A percentile compares a stretch with the other conserved stretches of the same genome.
Evolutionary conservation across 2,113 vertebrate species (phyloP).

Genomic region (Charadrius vociferus): DNA sequence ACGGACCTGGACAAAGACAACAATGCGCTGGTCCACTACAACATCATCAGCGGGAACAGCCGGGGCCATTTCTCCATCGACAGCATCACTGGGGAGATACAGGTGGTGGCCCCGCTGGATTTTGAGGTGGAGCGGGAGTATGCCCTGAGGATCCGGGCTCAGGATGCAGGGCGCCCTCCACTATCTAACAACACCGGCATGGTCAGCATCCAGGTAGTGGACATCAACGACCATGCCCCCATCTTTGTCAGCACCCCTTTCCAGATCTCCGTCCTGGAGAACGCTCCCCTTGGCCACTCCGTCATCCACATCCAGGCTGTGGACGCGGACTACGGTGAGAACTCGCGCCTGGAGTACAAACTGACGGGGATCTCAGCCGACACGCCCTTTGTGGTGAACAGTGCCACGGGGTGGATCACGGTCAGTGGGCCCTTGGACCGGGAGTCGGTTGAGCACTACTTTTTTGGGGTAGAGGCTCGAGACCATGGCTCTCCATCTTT

Average conservation of each 20-base stretch:
- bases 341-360: constrained; percentile 91
- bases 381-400: constrained; percentile 93
- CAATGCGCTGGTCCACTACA: constrained; percentile 94
- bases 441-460: constrained; percentile 93
- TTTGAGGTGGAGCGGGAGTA: constrained; percentile 95
- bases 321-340: constrained; percentile 92
- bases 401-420: constrained; percentile 95
- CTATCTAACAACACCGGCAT: constrained; percentile 97
- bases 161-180: constrained; percentile 93
- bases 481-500: constrained; percentile 92
- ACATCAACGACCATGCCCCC: constrained; percentile 95
- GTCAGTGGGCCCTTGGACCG: constrained; percentile 93
- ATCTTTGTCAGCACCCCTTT: constrained; percentile 99
- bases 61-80: constrained; percentile 95
- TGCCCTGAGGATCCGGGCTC: constrained; percentile 89
- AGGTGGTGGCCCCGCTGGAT: constrained; percentile 92
- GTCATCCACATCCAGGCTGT: constrained; percentile 98
- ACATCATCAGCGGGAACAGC: constrained; percentile 96
- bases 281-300: constrained; percentile 92
- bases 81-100: constrained; percentile 93
- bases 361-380: constrained; percentile 85
- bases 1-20: constrained; percentile 93
- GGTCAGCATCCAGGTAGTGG: constrained; percentile 93
- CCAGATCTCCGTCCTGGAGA: constrained; percentile 94
- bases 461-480: constrained; percentile 93